Evolutionary conservation across 2,113 vertebrate genomes (phyloP), one percentile per base, ranked within the genome.

Genomic region (Takifugu flavidus): DNA sequence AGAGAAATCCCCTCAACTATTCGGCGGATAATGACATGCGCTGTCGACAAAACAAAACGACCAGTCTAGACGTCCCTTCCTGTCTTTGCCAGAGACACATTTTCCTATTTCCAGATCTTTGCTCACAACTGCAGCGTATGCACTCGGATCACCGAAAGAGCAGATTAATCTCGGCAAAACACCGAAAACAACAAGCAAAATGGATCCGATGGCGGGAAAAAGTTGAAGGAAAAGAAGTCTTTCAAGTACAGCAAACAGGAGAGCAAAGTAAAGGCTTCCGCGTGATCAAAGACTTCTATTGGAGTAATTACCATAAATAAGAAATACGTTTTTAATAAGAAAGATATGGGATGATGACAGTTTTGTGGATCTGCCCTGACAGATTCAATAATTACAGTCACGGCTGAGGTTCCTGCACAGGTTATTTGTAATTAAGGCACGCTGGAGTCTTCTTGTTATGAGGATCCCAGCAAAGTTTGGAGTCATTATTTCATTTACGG

Each of bases 251-350:
- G 80, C 56, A 85, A 80, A 74, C 49, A 66, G 54, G 53, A 70
- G 62, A 74, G 72, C 57, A 78, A 77, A 81, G 80, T 80, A 77
- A 87, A 82, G 85, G 76, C 65, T 78, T 86, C 79, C 81, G 34
- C 74, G 64, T 74, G 83, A 89, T 87, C 78, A 86, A 82, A 84
- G 59, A 65, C 68, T 78, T 82, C 70, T 67, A 78, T 67, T 70
- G 25, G 65, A 75, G 73, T 87, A 85, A 86, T 78, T 78, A 80
- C 66, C 72, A 83, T 79, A 78, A 86, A 83, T 85, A 80, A 75
- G 63, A 53, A 13, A n/a, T n/a, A 13, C 59, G 62, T 71, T 72
- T 60, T 69, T 53, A 66, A 78, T 70, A 78, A 85, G 72, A 77
- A 77, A 75, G 68, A 43, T 34, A 26, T 58, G 78, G 70, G 80